Conservation (phyloP, 2,797 vertebrate species). For the Chloroceryle inda region DNA sequence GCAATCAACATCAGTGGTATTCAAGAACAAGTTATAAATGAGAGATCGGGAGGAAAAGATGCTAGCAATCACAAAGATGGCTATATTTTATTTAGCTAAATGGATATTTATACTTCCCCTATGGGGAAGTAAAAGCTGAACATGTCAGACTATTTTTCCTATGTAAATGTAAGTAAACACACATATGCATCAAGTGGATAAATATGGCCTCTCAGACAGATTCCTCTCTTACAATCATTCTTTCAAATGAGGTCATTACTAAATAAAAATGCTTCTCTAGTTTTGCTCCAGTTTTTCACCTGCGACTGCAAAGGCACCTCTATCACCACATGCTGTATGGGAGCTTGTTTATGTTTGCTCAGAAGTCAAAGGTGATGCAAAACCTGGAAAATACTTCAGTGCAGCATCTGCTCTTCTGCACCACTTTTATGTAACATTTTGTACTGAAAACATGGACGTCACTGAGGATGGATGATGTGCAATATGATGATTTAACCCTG, state of each 20-base stretch:
- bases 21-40: not conserved
- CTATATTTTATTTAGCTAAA: not conserved
- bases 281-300: not conserved
- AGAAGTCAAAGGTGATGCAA: not conserved
- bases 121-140: not conserved
- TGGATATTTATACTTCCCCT: not conserved
- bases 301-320: not conserved
- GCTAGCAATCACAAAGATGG: not conserved
- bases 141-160: not conserved
- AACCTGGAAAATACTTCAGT: not conserved
- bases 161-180: not conserved
- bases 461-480: conserved; percentile 32
- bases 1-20: not conserved
- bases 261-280: not conserved
- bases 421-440: not conserved
- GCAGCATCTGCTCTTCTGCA: not conserved
- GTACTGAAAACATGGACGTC: not conserved
- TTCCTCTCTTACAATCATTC: not conserved
- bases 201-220: not conserved
- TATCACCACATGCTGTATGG: not conserved
- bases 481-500: conserved; percentile 40
- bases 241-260: not conserved
- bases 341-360: not conserved
- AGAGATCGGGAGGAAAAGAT: not conserved
- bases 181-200: not conserved